Conservation (phyloP, 2,888 invertebrate genomes). For the Sclerodermus sp. region DNA sequence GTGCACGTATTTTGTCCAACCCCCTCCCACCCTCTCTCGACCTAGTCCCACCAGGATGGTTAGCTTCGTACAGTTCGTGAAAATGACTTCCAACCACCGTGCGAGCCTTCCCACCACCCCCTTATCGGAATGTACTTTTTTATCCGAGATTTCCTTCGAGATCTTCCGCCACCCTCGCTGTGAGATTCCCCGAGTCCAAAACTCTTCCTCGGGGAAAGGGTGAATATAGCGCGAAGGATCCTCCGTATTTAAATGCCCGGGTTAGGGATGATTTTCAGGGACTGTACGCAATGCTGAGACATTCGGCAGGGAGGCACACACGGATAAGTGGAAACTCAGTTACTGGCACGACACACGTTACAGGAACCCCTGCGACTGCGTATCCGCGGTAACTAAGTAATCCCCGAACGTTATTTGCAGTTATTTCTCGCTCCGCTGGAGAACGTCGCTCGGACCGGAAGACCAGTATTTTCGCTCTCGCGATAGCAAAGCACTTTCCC, state of each 20-base stretch:
- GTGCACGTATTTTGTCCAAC: slow-evolving; percentile 25
- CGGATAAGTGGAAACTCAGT: slow-evolving; percentile 25
- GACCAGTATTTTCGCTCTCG: slow-evolving; percentile 35
- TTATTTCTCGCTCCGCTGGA: slow-evolving; percentile 52
- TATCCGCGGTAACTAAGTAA: slow-evolving; percentile 55
- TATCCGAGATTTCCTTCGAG: too few relatives aligned
- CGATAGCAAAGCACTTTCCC: slow-evolving; percentile 26
- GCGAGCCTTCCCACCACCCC: too few relatives aligned
- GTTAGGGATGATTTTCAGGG: too few relatives aligned
- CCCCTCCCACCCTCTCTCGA: slow-evolving; percentile 13
- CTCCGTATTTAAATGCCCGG: too few relatives aligned
- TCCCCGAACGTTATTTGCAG: slow-evolving; percentile 55
- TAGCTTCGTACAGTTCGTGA: slow-evolving; percentile 3
- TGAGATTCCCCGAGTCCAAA: too few relatives aligned
- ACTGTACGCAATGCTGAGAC: too few relatives aligned
- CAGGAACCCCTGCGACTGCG: not conserved
- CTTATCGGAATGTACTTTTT: too few relatives aligned
- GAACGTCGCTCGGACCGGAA: slow-evolving; percentile 19
- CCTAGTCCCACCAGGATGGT: slow-evolving; percentile 6
- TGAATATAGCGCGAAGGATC: too few relatives aligned
- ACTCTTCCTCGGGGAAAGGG: too few relatives aligned
- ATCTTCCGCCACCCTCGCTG: too few relatives aligned
- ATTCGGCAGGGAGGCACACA: too few relatives aligned
- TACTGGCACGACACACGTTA: slow-evolving; percentile 20
- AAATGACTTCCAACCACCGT: slow-evolving; percentile 12